A percentile compares a stretch with the other conserved stretches of the same genome.
Evolutionary conservation across 2,888 invertebrate genomes (phyloP).

Genomic region (Clunio marinus): DNA sequence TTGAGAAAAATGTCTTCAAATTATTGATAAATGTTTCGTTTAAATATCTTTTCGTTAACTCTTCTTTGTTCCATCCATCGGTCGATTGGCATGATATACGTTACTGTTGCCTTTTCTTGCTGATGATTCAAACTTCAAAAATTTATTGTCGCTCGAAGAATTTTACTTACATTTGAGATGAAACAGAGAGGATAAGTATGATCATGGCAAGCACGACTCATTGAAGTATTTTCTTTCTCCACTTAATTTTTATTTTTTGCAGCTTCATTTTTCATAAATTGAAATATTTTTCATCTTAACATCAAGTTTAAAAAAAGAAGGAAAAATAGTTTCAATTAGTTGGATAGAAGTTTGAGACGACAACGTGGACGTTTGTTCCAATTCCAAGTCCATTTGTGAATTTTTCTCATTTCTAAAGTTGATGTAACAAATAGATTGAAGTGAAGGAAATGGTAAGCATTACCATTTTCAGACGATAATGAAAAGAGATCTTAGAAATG

Average conservation of each 20-base stretch:
- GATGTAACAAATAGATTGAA: not conserved
- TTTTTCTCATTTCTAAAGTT: not conserved
- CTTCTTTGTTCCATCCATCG: not conserved
- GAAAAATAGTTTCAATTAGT: too few relatives aligned
- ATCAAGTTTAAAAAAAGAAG: too few relatives aligned
- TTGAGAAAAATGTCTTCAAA: constrained; percentile 17
- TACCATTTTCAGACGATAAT: not conserved
- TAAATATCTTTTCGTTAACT: not conserved
- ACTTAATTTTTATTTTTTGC: not conserved
- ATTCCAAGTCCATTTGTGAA: not conserved
- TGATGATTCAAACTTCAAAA: too few relatives aligned
- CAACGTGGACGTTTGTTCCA: too few relatives aligned
- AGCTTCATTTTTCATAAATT: not conserved
- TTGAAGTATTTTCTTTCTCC: not conserved
- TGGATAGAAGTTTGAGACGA: too few relatives aligned
- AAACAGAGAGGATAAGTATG: not conserved
- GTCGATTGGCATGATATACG: too few relatives aligned
- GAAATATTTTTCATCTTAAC: not conserved
- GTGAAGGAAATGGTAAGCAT: not conserved
- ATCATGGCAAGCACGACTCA: not conserved
- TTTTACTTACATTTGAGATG: too few relatives aligned
- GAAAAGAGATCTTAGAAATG: too few relatives aligned
- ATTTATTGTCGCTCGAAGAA: not conserved
- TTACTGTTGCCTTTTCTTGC: too few relatives aligned
- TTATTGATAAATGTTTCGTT: constrained; percentile 15